Evolutionary conservation across 1,140 invertebrate genomes (phyloP).

Genomic region (Probaryconus sp.): DNA sequence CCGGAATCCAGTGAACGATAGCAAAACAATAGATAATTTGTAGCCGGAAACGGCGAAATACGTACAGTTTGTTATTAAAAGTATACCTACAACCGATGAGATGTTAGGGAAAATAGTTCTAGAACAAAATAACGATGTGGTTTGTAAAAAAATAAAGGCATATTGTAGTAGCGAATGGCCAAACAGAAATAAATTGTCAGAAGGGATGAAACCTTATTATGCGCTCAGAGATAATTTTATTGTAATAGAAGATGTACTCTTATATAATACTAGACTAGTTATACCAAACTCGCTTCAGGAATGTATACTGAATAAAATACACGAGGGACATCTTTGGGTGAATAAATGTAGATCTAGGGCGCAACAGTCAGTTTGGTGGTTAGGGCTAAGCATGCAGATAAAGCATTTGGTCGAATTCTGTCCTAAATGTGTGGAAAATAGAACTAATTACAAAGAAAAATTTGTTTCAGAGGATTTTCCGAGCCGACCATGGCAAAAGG

Average conservation of each 20-base stretch:
- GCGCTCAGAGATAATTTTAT: conserved; percentile 40
- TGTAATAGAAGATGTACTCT: background rate
- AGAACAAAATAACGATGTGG: conserved; percentile 41
- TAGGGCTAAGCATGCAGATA: conserved; percentile 50
- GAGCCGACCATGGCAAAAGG: conserved; percentile 50
- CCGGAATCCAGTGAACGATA: conserved; percentile 6
- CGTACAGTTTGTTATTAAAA: conserved; percentile 9
- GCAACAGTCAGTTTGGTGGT: conserved; percentile 54
- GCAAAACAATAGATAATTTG: conserved; percentile 52
- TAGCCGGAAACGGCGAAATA: background rate
- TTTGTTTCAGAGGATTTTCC: conserved; percentile 11
- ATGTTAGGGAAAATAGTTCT: conserved; percentile 15
- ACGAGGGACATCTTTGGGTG: conserved; percentile 49
- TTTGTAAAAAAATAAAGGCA: conserved; percentile 42
- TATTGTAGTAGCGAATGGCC: conserved; percentile 45
- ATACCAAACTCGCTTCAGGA: conserved; percentile 48
- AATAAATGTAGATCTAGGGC: conserved; percentile 53
- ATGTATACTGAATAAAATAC: conserved; percentile 41
- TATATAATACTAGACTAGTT: conserved; percentile 47
- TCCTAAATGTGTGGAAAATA: background rate
- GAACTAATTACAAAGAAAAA: background rate
- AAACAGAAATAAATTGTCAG: conserved; percentile 16
- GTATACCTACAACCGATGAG: background rate
- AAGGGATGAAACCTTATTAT: conserved; percentile 40
- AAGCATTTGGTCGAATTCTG: conserved; percentile 30